These are phyloP conservation scores for Macrosoma leucophasiata DNA, from an alignment of 2,888 invertebrate genomes.

Conservation along the genomic window DNA sequence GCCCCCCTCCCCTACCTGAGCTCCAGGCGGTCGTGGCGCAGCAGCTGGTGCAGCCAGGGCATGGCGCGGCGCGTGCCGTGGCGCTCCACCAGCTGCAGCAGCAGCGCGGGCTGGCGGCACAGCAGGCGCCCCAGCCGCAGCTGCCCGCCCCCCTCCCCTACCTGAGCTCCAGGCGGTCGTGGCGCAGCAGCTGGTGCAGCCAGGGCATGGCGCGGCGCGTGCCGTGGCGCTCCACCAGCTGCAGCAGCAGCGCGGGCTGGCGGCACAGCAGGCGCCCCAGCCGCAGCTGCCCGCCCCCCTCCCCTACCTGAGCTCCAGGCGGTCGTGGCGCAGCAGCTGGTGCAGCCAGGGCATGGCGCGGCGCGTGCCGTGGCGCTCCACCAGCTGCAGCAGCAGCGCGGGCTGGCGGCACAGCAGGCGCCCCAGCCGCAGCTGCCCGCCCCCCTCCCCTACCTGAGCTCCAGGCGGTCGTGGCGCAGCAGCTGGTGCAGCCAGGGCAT, in stretches of 20 bases:
- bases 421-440: slow-evolving; percentile 87
- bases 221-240: slow-evolving; percentile 93
- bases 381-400: slow-evolving; percentile 93
- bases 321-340: slow-evolving; percentile 93
- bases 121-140: slow-evolving; percentile 91
- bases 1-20: slow-evolving; percentile 87
- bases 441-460: slow-evolving; percentile 82
- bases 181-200: slow-evolving; percentile 95
- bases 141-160: slow-evolving; percentile 86
- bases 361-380: slow-evolving; percentile 90
- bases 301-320: slow-evolving; percentile 86
- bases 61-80: slow-evolving; percentile 94
- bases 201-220: slow-evolving; percentile 97
- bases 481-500: slow-evolving; percentile 98
- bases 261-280: slow-evolving; percentile 94
- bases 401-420: slow-evolving; percentile 94
- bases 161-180: slow-evolving; percentile 89
- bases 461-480: slow-evolving; percentile 93
- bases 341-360: slow-evolving; percentile 98
- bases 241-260: slow-evolving; percentile 93
- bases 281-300: slow-evolving; percentile 86
- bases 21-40: slow-evolving; percentile 93
- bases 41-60: slow-evolving; percentile 97
- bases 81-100: slow-evolving; percentile 93
- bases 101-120: slow-evolving; percentile 94